Percentiles rank a stretch among this genome's conserved stretches.
phyloP scores from a whole-genome alignment of 2,797 vertebrate genomes.

The Sus cebifrons region DNA sequence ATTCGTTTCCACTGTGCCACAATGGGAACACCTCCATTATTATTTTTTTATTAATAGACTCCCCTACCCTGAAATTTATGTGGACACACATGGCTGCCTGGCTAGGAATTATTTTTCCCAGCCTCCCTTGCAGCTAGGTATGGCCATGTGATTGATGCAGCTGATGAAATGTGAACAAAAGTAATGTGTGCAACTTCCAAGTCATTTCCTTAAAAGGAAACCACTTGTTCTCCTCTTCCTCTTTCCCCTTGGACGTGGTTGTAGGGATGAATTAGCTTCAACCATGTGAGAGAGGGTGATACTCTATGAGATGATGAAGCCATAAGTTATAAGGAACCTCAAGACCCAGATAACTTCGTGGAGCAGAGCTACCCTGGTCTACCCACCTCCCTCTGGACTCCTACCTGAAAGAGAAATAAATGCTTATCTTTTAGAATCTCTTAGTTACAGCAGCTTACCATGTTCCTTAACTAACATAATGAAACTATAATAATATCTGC shows the following conservation, averaged over 20 bases:
- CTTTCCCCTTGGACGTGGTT: background rate
- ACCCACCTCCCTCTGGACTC: background rate
- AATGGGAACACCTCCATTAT: no score
- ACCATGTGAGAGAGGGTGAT: background rate
- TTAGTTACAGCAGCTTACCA: background rate
- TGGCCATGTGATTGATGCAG: background rate
- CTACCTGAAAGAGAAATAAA: background rate
- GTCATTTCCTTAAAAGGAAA: slow-evolving; percentile 18
- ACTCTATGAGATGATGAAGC: background rate
- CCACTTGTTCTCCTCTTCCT: background rate
- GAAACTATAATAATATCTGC: background rate
- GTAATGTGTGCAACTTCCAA: background rate
- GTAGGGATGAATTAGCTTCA: background rate
- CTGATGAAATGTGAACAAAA: background rate
- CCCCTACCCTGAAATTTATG: background rate
- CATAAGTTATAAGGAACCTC: background rate
- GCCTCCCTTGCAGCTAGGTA: background rate
- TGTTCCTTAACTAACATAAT: background rate
- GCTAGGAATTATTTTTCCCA: background rate
- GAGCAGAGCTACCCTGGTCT: background rate
- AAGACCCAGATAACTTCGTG: background rate
- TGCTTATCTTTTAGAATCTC: background rate
- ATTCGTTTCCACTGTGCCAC: no score
- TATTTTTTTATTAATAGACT: background rate
- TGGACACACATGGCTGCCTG: background rate